Conservation (phyloP, 2,888 invertebrate species). For the Iphiclides podalirius region DNA sequence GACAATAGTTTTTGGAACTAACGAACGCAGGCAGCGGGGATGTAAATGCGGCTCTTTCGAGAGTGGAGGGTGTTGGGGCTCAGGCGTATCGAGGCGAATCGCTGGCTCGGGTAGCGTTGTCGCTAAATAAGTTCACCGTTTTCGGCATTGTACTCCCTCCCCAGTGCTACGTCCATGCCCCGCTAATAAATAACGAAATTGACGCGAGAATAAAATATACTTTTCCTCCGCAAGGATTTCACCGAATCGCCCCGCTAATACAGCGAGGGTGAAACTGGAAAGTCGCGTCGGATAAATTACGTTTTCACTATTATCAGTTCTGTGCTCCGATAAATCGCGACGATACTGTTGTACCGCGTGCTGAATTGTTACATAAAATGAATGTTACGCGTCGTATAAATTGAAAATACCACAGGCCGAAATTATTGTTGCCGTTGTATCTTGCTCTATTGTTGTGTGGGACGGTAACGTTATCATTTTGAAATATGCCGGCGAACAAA, state of each 20-base stretch:
- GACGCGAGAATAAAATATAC: constrained; percentile 74
- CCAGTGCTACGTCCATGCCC: constrained; percentile 74
- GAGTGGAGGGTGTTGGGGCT: constrained; percentile 46
- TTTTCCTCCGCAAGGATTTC: constrained; percentile 66
- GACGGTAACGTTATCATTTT: constrained; percentile 27
- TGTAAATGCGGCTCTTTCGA: constrained; percentile 52
- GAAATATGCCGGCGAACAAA: constrained; percentile 47
- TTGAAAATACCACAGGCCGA: neutral
- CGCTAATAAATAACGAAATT: constrained; percentile 79
- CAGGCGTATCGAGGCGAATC: constrained; percentile 57
- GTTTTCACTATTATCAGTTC: neutral
- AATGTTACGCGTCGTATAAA: neutral
- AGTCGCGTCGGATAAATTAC: constrained; percentile 18
- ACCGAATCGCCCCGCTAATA: constrained; percentile 38
- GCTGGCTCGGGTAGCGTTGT: constrained; percentile 63
- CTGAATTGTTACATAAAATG: neutral
- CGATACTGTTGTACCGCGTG: neutral
- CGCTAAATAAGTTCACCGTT: constrained; percentile 74
- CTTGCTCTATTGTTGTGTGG: constrained; percentile 6
- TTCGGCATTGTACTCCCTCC: constrained; percentile 69
- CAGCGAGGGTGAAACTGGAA: constrained; percentile 45
- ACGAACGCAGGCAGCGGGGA: constrained; percentile 36
- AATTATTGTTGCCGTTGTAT: constrained; percentile 3
- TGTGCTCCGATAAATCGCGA: neutral
- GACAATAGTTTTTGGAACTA: constrained; percentile 39